Conservation (phyloP, 1,140 invertebrate species). For the Drosophila paulistorum region DNA sequence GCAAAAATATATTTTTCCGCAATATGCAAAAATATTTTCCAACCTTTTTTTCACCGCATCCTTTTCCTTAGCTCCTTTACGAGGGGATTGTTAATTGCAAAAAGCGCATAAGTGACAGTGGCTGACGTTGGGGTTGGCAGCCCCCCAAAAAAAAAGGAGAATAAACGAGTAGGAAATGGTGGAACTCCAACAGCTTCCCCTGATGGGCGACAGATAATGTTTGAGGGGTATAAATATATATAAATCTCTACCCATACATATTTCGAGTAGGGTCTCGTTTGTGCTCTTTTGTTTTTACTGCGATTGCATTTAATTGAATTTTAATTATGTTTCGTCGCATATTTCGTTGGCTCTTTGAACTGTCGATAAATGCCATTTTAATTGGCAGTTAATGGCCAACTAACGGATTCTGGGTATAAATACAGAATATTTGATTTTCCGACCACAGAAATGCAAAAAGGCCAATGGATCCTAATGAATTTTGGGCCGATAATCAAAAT, state of each 20-base stretch:
- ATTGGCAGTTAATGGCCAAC: conserved; percentile 66
- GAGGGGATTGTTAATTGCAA: conserved; percentile 63
- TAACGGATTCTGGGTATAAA: conserved; percentile 35
- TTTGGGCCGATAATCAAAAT: neutral
- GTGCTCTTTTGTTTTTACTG: conserved; percentile 40
- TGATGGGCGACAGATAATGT: conserved; percentile 52
- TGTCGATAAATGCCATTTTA: conserved; percentile 61
- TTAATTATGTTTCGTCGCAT: conserved; percentile 62
- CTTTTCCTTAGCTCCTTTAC: neutral
- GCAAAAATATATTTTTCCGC: conserved; percentile 33
- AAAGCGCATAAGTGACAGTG: conserved; percentile 73
- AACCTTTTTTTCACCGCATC: conserved; percentile 2
- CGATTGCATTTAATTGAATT: conserved; percentile 67
- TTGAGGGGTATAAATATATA: conserved; percentile 9
- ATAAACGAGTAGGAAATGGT: neutral
- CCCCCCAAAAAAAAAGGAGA: neutral
- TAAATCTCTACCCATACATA: neutral
- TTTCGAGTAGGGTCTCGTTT: conserved; percentile 4
- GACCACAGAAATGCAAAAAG: neutral
- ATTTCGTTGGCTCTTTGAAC: conserved; percentile 38
- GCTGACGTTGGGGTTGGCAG: conserved; percentile 38
- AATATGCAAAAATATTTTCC: conserved; percentile 70
- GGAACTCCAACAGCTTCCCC: neutral
- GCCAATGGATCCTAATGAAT: neutral
- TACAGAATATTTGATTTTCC: conserved; percentile 43